A percentile compares a stretch with the other conserved stretches of the same genome.
phyloP scores from a whole-genome alignment of 2,797 vertebrate species.

The Sebastes alutus region DNA sequence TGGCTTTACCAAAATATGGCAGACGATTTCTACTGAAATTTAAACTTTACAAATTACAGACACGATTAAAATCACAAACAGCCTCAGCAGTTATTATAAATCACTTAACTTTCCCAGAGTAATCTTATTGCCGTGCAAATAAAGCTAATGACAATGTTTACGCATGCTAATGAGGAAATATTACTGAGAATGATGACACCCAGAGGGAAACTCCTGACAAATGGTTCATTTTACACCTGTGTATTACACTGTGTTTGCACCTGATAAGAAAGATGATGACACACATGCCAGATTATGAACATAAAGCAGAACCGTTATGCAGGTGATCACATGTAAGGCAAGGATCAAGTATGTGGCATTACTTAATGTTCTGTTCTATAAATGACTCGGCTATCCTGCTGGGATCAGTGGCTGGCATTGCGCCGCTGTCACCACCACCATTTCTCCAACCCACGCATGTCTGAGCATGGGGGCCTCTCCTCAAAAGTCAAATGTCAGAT shows the following conservation, averaged over 20 bases:
- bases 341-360: slow-evolving; percentile 63
- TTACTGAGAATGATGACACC: slow-evolving; percentile 6
- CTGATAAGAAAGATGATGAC: neutral
- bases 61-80: slow-evolving; percentile 18
- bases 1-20: neutral
- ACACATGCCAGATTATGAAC: neutral
- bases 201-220: neutral
- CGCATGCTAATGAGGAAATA: slow-evolving; percentile 36
- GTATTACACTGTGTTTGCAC: neutral
- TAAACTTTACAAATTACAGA: slow-evolving; percentile 4
- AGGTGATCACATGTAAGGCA: slow-evolving; percentile 57
- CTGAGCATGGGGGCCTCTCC: slow-evolving; percentile 64
- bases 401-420: slow-evolving; percentile 73
- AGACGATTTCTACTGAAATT: neutral
- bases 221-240: neutral
- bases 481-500: slow-evolving; percentile 85
- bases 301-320: slow-evolving; percentile 27
- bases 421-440: slow-evolving; percentile 60
- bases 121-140: slow-evolving; percentile 17
- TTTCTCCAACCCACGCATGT: slow-evolving; percentile 55
- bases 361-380: slow-evolving; percentile 80
- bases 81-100: slow-evolving; percentile 13
- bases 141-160: slow-evolving; percentile 30
- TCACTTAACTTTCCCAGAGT: slow-evolving; percentile 3
- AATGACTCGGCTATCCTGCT: slow-evolving; percentile 76